A percentile compares a stretch with the other conserved stretches of the same genome.
Evolutionary conservation across 2,797 vertebrate species (phyloP).

Genomic region (Potorous gilbertii): DNA sequence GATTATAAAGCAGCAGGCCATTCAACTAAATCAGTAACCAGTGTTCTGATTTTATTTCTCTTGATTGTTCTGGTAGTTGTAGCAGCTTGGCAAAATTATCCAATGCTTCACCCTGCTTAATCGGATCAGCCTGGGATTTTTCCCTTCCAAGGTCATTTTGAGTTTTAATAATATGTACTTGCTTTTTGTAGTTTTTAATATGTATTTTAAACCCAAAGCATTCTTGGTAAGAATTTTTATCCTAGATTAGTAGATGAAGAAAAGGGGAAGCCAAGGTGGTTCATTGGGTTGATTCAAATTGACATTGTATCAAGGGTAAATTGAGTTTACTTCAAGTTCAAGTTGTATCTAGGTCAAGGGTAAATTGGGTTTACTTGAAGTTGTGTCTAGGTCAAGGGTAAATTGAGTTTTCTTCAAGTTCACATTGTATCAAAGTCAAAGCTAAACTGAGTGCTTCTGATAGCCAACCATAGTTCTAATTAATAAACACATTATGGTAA

Average conservation of each 20-base stretch:
- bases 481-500: background rate
- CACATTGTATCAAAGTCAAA: background rate
- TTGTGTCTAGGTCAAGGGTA: background rate
- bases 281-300: background rate
- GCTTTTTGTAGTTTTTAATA: background rate
- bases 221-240: constrained; percentile 14
- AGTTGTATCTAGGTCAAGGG: background rate
- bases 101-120: background rate
- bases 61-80: background rate
- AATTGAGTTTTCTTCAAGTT: background rate
- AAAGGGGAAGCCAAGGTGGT: background rate
- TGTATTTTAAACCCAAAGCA: background rate
- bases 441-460: background rate
- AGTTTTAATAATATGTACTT: constrained; percentile 22
- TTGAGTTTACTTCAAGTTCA: background rate
- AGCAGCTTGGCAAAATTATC: background rate
- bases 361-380: background rate
- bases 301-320: no score
- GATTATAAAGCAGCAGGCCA: background rate
- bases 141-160: background rate
- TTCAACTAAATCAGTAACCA: constrained; percentile 28
- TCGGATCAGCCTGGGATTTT: background rate
- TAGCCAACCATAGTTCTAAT: background rate
- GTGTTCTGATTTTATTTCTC: constrained; percentile 15
- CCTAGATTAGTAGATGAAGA: constrained; percentile 24